phyloP scores from a whole-genome alignment of 2,797 vertebrate genomes.

The Fringilla coelebs region DNA sequence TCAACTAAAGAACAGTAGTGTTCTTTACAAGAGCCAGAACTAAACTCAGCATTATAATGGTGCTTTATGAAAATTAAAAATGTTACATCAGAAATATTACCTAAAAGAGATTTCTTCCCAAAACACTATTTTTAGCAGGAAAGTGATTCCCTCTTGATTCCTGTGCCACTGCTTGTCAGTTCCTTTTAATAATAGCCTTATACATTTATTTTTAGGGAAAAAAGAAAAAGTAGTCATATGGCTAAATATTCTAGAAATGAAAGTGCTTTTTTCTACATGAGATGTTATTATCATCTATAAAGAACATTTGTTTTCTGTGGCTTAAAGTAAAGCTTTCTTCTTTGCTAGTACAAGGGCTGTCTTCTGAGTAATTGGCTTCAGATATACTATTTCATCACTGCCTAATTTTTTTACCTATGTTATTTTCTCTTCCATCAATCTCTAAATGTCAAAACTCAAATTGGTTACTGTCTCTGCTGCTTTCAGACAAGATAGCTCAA shows the following conservation, averaged over 20 bases:
- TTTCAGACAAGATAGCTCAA: background rate
- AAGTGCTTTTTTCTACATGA: background rate
- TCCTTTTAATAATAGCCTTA: background rate
- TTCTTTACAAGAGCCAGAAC: background rate
- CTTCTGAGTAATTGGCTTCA: background rate
- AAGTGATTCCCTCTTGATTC: background rate
- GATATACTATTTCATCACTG: background rate
- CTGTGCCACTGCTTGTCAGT: accelerated
- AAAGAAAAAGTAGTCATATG: background rate
- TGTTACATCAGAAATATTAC: background rate
- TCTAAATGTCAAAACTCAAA: conserved; percentile 10
- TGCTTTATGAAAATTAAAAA: conserved; percentile 4
- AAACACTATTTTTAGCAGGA: background rate
- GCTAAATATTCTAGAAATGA: background rate
- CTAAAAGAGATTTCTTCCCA: background rate
- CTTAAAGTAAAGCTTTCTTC: background rate
- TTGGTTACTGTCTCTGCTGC: background rate
- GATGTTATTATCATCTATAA: background rate
- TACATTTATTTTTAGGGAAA: background rate
- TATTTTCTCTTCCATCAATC: background rate
- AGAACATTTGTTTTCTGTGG: background rate
- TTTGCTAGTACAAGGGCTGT: background rate
- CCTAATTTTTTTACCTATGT: background rate
- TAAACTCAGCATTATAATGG: background rate
- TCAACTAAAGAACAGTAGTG: background rate